Conservation (phyloP, 2,797 vertebrate genomes). For the Petrocephalus sullivani region DNA sequence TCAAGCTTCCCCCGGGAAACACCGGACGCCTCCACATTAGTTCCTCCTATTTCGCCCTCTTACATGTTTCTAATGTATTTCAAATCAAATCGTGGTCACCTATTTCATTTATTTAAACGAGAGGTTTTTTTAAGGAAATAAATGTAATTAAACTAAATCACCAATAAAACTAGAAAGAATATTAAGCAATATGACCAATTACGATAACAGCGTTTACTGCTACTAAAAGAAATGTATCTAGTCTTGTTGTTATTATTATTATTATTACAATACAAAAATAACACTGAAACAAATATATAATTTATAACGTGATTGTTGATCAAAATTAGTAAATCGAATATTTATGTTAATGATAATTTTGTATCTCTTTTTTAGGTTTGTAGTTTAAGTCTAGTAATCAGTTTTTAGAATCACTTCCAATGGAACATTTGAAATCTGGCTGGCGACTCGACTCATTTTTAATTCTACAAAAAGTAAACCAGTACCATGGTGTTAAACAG, state of each 20-base stretch:
- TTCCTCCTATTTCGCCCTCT: constrained; percentile 14
- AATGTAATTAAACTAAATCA: background rate
- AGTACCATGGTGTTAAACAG: constrained; percentile 1
- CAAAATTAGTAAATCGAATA: background rate
- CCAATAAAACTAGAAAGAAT: background rate
- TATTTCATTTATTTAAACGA: background rate
- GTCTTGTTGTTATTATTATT: background rate
- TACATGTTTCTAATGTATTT: background rate
- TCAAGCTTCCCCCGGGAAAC: constrained; percentile 14
- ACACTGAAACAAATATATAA: background rate
- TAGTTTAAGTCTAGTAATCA: background rate
- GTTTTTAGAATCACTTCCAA: background rate
- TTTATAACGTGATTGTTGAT: background rate
- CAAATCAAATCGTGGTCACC: background rate
- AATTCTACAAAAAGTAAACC: background rate
- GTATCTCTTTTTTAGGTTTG: background rate
- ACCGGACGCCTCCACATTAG: background rate
- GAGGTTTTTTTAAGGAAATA: background rate
- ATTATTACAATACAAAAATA: background rate
- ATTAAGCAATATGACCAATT: background rate
- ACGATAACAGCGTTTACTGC: background rate
- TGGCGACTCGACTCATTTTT: background rate
- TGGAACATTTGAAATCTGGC: background rate
- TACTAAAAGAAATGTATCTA: background rate
- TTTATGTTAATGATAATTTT: background rate